These are phyloP conservation scores for Murina feae DNA, from an alignment of 2,113 vertebrate species.

Conservation along the genomic window DNA sequence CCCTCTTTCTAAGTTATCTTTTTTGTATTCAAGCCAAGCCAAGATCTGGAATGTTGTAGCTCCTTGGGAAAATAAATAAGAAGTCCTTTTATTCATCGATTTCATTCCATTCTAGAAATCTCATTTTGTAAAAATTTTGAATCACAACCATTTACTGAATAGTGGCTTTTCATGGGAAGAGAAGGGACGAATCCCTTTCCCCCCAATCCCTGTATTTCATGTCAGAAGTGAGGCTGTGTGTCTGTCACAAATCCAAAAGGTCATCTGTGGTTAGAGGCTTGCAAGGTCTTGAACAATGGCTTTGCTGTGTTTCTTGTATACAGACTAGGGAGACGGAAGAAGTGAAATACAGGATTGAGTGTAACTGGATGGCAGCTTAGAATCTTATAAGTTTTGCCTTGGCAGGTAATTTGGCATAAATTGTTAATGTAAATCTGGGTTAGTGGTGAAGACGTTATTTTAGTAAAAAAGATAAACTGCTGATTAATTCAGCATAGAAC, in stretches of 20 bases:
- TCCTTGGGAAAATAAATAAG: slow-evolving; percentile 22
- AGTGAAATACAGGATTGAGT: slow-evolving; percentile 66
- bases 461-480: slow-evolving; percentile 97
- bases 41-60: not conserved
- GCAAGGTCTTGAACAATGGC: slow-evolving; percentile 58
- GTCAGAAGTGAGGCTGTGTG: not conserved
- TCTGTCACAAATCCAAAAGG: not conserved
- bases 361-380: slow-evolving; percentile 65
- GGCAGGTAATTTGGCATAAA: slow-evolving; percentile 88
- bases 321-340: slow-evolving; percentile 43
- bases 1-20: not conserved
- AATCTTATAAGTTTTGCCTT: slow-evolving; percentile 77
- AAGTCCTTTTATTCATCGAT: slow-evolving; percentile 2
- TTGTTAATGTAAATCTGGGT: slow-evolving; percentile 89
- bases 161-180: not conserved
- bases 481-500: slow-evolving; percentile 99
- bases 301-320: slow-evolving; percentile 20
- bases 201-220: not conserved
- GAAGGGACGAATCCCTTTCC: not conserved
- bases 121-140: slow-evolving; percentile 13
- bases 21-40: not conserved
- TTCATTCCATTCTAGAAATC: slow-evolving; percentile 17
- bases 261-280: not conserved
- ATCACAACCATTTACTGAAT: not conserved
- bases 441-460: slow-evolving; percentile 89